phyloP scores from a whole-genome alignment of 2,888 invertebrate species.

The Tipula vernalis region DNA sequence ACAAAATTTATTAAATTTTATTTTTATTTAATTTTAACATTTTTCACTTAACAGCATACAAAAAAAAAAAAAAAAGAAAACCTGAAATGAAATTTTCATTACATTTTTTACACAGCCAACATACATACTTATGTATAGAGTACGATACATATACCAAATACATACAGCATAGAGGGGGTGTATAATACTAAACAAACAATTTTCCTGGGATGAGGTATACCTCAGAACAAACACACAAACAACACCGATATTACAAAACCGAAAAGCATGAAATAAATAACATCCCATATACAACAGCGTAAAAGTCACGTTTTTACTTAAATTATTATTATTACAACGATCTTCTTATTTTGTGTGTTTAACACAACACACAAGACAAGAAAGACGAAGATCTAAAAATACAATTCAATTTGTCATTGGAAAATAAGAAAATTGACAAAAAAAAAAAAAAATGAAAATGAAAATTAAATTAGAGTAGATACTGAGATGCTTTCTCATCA shows the following conservation, averaged over 20 bases:
- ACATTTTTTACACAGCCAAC: neutral
- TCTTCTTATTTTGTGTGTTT: neutral
- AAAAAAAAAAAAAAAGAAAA: neutral
- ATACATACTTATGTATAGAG: neutral
- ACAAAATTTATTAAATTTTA: slow-evolving; percentile 4
- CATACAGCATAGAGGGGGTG: neutral
- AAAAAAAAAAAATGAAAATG: neutral
- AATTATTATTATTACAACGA: neutral
- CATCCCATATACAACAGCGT: neutral
- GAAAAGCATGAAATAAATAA: neutral
- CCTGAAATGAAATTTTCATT: neutral
- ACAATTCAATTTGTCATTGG: neutral
- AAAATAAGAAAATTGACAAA: neutral
- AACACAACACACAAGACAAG: neutral
- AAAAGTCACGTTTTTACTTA: neutral
- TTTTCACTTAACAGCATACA: neutral
- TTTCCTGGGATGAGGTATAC: neutral
- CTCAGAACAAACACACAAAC: neutral
- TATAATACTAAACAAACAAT: neutral
- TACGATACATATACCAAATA: neutral
- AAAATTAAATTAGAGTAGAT: neutral
- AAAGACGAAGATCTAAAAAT: neutral
- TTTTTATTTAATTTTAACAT: neutral
- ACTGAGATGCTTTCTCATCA: neutral
- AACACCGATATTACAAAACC: neutral